phyloP scores from a whole-genome alignment of 2,888 invertebrate species.

The Papilio protenor region DNA sequence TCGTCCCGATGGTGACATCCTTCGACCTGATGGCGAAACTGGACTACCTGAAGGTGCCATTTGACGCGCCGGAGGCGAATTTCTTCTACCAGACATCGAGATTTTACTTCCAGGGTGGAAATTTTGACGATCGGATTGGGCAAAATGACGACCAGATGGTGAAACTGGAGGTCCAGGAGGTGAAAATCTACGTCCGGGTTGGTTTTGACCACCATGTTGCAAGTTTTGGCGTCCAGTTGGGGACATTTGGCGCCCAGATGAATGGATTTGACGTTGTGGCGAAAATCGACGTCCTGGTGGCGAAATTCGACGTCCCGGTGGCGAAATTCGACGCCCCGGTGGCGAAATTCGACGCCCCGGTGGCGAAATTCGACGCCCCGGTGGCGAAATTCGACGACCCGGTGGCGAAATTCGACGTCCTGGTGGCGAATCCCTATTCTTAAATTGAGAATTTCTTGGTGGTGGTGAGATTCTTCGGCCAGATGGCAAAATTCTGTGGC shows the following conservation, averaged over 20 bases:
- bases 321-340: constrained; percentile 37
- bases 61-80: constrained; percentile 39
- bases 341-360: constrained; percentile 47
- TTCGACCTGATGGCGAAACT: constrained; percentile 48
- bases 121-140: not conserved
- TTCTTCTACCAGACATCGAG: constrained; percentile 49
- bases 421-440: constrained; percentile 30
- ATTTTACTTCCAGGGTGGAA: constrained; percentile 31
- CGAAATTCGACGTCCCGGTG: constrained; percentile 17
- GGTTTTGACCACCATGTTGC: constrained; percentile 44
- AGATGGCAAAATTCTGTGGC: constrained; percentile 21
- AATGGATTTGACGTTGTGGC: constrained; percentile 36
- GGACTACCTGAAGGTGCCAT: constrained; percentile 45
- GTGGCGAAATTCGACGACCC: constrained; percentile 39
- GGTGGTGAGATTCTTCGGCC: constrained; percentile 19
- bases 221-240: constrained; percentile 48
- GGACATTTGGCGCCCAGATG: constrained; percentile 39
- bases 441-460: constrained; percentile 11
- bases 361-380: not conserved
- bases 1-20: constrained; percentile 50
- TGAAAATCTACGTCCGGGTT: constrained; percentile 32
- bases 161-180: constrained; percentile 42
- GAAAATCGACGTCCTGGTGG: constrained; percentile 37
- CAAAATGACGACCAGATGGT: constrained; percentile 29
- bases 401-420: constrained; percentile 46